Percentiles rank a stretch among this genome's conserved stretches.
These are phyloP conservation scores for Parotocinclus haroldoi DNA, from an alignment of 2,797 vertebrate species.

Conservation along the genomic window DNA sequence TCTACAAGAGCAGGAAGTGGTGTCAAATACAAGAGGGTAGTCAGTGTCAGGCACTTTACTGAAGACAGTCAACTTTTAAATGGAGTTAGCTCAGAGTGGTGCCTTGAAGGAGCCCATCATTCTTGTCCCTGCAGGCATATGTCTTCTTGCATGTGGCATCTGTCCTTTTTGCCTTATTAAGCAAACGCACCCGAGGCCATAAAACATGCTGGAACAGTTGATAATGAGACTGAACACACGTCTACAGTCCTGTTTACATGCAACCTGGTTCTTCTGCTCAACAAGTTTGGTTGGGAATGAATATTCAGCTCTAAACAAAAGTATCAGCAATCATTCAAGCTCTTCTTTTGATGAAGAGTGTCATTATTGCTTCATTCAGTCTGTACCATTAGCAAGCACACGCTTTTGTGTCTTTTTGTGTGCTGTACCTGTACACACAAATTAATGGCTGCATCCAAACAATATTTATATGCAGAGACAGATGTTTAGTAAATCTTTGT, in stretches of 20 bases:
- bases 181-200: constrained; percentile 37
- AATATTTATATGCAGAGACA: constrained; percentile 35
- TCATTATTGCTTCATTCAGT: constrained; percentile 27
- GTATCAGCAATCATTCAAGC: constrained; percentile 8
- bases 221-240: constrained; percentile 37
- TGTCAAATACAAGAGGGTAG: constrained; percentile 15
- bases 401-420: constrained; percentile 1
- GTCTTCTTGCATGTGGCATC: constrained; percentile 44
- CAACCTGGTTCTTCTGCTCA: constrained; percentile 14
- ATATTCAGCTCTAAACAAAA: constrained; percentile 20
- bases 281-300: constrained; percentile 16
- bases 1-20: constrained; percentile 12
- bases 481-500: constrained; percentile 45
- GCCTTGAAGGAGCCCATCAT: constrained; percentile 42
- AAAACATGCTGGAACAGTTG: constrained; percentile 30
- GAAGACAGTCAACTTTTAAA: constrained; percentile 22
- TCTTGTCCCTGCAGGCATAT: constrained; percentile 38
- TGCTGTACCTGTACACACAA: constrained; percentile 11
- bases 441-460: constrained; percentile 15
- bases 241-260: constrained; percentile 23
- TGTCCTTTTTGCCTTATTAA: constrained; percentile 52
- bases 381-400: constrained; percentile 20
- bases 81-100: constrained; percentile 26
- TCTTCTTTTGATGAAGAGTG: constrained; percentile 17
- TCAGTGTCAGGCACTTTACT: constrained; percentile 17